A percentile compares a stretch with the other conserved stretches of the same genome.
Conservation (phyloP, 2,888 invertebrate genomes). For the Hesperia comma region DNA sequence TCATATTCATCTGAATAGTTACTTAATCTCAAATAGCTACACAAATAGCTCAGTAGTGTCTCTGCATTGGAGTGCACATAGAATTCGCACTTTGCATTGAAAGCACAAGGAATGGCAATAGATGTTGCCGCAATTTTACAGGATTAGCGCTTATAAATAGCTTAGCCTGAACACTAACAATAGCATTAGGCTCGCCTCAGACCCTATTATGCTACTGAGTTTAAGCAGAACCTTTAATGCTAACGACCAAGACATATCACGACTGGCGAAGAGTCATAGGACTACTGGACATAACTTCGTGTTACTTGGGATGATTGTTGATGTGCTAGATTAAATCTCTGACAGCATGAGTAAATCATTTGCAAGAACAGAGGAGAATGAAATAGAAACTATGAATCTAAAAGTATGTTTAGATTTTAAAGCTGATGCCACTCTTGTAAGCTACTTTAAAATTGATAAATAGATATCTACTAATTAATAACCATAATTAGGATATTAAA, state of each 20-base stretch:
- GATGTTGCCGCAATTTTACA: conserved; percentile 37
- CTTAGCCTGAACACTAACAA: conserved; percentile 34
- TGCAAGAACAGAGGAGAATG: too few species aligned
- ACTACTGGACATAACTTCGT: conserved; percentile 21
- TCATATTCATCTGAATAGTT: conserved; percentile 15
- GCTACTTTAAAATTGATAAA: too few species aligned
- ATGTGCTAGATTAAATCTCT: background rate
- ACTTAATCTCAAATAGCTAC: conserved; percentile 24
- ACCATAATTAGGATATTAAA: too few species aligned
- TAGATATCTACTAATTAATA: too few species aligned
- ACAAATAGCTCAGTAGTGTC: conserved; percentile 20
- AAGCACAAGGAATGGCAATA: conserved; percentile 31
- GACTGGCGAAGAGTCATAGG: conserved; percentile 12
- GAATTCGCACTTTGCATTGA: conserved; percentile 33
- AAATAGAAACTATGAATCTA: too few species aligned
- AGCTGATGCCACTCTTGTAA: too few species aligned
- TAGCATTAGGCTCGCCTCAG: conserved; percentile 36
- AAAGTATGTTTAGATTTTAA: too few species aligned
- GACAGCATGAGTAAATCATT: too few species aligned
- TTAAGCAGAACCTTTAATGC: conserved; percentile 32
- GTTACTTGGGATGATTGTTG: background rate
- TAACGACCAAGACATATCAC: conserved; percentile 37
- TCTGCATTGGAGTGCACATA: conserved; percentile 14
- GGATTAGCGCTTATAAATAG: conserved; percentile 36
- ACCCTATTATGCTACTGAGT: conserved; percentile 29